Evolutionary conservation across 1,140 invertebrate genomes (phyloP).

Genomic region (Lucilia sericata): DNA sequence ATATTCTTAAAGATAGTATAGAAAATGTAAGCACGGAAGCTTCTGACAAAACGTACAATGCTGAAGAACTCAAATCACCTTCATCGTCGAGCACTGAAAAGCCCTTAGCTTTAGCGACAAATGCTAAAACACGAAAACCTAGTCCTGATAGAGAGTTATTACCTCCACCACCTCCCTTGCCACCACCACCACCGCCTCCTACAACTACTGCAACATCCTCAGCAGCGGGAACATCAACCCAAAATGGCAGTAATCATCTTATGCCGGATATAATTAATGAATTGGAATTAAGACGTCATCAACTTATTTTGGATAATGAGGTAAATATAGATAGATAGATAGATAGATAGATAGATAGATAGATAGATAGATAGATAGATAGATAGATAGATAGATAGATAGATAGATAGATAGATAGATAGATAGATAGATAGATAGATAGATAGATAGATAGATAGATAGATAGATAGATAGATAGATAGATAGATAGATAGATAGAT

Average conservation of each 20-base stretch:
- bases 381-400: neutral
- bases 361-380: neutral
- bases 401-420: no score
- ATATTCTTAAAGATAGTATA: neutral
- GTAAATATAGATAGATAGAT: constrained; percentile 10
- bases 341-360: neutral
- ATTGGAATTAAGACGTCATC: constrained; percentile 50
- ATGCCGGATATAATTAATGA: constrained; percentile 54
- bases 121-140: neutral
- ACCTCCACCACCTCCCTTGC: constrained; percentile 25
- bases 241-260: constrained; percentile 22
- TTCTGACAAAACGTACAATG: constrained; percentile 26
- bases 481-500: no score
- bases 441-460: no score
- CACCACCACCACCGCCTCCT: constrained; percentile 27
- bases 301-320: constrained; percentile 49
- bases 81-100: neutral
- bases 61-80: neutral
- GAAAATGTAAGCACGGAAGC: neutral
- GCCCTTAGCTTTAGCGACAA: neutral
- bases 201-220: neutral
- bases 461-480: no score
- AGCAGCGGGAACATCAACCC: neutral
- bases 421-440: no score
- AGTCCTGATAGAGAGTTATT: constrained; percentile 34